Percentiles rank a stretch among this genome's conserved stretches.
These are phyloP conservation scores for Palythoa caribaeorum DNA, from an alignment of 92 coral and sea anemone genomes.

Conservation along the genomic window DNA sequence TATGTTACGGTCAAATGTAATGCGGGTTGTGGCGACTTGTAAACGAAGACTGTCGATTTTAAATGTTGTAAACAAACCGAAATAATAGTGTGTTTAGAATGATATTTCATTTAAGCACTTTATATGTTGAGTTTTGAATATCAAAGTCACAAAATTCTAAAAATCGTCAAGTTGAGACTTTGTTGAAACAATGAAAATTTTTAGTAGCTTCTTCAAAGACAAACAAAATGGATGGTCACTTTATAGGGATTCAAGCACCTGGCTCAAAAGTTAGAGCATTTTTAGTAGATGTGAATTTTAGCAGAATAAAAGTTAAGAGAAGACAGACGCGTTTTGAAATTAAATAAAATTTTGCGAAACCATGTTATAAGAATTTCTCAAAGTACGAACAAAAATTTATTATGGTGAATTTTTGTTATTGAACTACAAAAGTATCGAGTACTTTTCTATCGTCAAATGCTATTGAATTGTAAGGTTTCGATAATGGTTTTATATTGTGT, in stretches of 20 bases:
- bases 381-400: not conserved
- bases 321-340: not conserved
- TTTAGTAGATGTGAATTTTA: no score
- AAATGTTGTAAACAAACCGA: not conserved
- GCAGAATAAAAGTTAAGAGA: not conserved
- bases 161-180: no score
- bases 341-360: not conserved
- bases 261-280: no score
- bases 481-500: slow-evolving; percentile 25
- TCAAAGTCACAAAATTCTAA: no score
- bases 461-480: not conserved
- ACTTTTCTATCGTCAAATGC: not conserved
- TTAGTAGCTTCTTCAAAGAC: no score
- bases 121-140: no score
- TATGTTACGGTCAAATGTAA: slow-evolving; percentile 30
- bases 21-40: not conserved
- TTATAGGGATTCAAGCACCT: no score
- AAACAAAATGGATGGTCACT: no score
- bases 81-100: not conserved
- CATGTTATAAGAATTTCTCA: not conserved
- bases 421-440: slow-evolving; percentile 8
- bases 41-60: not conserved
- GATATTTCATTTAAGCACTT: not conserved
- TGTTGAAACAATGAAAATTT: no score
- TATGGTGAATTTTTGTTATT: not conserved